A percentile compares a stretch with the other conserved stretches of the same genome.
phyloP scores from a whole-genome alignment of 2,797 vertebrate species.

The Galago senegalensis region DNA sequence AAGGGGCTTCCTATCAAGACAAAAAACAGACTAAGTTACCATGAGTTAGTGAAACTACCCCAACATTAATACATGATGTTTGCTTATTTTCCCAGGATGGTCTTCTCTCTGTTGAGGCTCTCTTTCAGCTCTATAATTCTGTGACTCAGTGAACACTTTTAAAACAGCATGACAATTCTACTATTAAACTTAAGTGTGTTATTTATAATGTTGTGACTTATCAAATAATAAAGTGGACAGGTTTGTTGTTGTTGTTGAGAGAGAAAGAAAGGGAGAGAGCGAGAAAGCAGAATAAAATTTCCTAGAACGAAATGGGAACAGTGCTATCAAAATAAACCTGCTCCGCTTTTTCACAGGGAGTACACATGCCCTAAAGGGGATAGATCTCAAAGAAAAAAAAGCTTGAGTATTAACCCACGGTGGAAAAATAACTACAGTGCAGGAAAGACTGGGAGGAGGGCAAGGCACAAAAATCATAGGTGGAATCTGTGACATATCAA shows the following conservation, averaged over 20 bases:
- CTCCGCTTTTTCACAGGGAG: not conserved
- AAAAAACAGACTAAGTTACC: not conserved
- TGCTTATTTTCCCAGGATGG: not conserved
- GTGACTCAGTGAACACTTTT: not conserved
- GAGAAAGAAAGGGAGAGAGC: too few species aligned
- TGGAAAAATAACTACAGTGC: not conserved
- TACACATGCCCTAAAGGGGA: not conserved
- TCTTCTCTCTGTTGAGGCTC: not conserved
- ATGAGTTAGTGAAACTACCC: not conserved
- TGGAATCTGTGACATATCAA: not conserved
- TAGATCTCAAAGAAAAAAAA: not conserved
- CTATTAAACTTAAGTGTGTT: not conserved
- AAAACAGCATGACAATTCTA: not conserved
- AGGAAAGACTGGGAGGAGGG: not conserved
- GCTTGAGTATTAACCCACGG: not conserved
- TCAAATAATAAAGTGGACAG: not conserved
- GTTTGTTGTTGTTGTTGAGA: too few species aligned
- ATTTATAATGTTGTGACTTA: not conserved
- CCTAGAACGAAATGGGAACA: constrained; percentile 24
- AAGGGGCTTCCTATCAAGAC: not conserved
- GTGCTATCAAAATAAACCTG: constrained; percentile 17
- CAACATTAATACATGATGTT: not conserved
- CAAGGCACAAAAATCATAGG: not conserved
- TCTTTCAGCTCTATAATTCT: not conserved
- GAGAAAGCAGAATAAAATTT: not conserved